Conservation (phyloP, 2,888 invertebrate genomes). For the Netelia fuscicornis region DNA sequence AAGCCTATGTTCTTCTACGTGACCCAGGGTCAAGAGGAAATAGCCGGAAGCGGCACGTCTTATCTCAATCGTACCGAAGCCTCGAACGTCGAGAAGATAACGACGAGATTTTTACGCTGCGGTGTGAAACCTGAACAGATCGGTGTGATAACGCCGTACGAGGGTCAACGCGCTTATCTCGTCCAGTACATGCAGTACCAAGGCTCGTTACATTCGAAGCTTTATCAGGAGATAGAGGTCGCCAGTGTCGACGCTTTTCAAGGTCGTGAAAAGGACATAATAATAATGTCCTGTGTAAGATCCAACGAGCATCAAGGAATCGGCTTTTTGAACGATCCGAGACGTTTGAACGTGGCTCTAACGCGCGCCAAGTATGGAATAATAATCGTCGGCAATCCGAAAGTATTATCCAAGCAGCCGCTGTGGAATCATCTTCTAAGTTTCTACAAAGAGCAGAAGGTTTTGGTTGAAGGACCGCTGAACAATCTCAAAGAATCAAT, state of each 20-base stretch:
- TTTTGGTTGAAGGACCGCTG: conserved; percentile 98
- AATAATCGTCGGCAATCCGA: conserved; percentile 99
- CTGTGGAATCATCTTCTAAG: conserved; percentile 99
- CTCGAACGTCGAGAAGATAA: conserved; percentile 98
- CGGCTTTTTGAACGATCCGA: conserved; percentile 98
- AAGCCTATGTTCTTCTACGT: conserved; percentile 99
- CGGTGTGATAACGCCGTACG: conserved; percentile 99
- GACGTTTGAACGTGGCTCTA: conserved; percentile 98
- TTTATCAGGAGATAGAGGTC: conserved; percentile 99
- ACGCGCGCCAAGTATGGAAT: conserved; percentile 99
- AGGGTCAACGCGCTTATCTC: conserved; percentile 98
- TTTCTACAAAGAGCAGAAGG: conserved; percentile 98
- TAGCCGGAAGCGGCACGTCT: conserved; percentile 99
- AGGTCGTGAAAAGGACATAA: conserved; percentile 99
- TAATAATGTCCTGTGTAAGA: conserved; percentile 99
- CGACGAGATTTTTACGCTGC: conserved; percentile 96
- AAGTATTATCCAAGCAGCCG: conserved; percentile 98
- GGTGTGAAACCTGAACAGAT: conserved; percentile 99
- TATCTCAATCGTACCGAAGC: conserved; percentile 99
- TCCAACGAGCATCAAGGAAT: conserved; percentile 99
- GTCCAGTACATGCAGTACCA: conserved; percentile 99
- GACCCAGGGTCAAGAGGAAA: conserved; percentile 99
- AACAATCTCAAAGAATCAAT: conserved; percentile 98
- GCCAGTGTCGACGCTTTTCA: conserved; percentile 99
- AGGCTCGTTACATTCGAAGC: conserved; percentile 97